Base-by-base conservation (phyloP, 2,113 vertebrate genomes). In the Turdus rufiventris region DNA sequence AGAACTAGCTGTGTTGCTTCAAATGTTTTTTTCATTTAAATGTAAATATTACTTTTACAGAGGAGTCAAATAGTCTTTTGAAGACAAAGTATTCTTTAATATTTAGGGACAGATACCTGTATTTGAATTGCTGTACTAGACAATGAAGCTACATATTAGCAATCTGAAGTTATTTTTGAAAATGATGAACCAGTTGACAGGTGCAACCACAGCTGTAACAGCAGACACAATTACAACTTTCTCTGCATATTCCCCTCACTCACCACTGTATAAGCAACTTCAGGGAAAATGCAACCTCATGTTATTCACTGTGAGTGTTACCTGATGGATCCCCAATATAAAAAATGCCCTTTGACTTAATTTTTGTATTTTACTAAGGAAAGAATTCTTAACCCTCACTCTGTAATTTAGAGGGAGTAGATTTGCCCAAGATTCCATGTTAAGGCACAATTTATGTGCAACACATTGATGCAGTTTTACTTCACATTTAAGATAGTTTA, bases 81-180 rank as follows among this genome's bases (percentile, higher is more conserved):
- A 85, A 84, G 86, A 84, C 31, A 65, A 91, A 66, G 36, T 61
- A 68, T 85, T 76, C 65, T 93, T 95, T 92, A 92, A 91, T 86
- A 24, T 48, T 42, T 75, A 72, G 60, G 43, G 56, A 50, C 19
- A 93, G 77, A 68, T 51, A 80, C 2, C 31, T 45, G 34, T 60
- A 73, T 63, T 78, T 68, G 53, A 70, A 25, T 62, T 82, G 73
- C 68, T 92, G 29, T 89, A 84, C 60, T 47, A 89, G 68, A 91
- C 78, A 81, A 68, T 34, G 75, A 88, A 73, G 53, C 61, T 63
- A 83, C 67, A 73, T 61, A 18, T 67, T 23, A 91, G 47, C 23
- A 62, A 56, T 21, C 88, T 40, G 50, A 74, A 82, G 70, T 83
- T 72, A 28, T 43, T 79, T 88, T 76, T 61, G 43, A 77, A 94